Percentiles rank a stretch among this genome's conserved stretches.
Conservation (phyloP, 2,797 vertebrate species). For the Darevskia nairensis region DNA sequence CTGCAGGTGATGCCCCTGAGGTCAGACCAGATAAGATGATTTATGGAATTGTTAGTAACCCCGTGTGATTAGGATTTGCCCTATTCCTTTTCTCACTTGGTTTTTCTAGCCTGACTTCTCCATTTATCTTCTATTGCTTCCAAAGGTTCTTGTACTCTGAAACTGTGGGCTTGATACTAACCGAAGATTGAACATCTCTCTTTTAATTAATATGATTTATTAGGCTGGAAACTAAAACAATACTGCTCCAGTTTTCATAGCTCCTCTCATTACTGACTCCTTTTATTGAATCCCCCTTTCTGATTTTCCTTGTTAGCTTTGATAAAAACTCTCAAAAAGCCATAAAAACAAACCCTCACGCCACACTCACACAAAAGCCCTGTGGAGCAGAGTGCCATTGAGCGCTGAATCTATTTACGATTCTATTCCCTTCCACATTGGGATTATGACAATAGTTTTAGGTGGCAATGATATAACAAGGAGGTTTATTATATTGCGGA, state of each 20-base stretch:
- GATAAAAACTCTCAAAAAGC: conserved; percentile 5
- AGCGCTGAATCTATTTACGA: conserved; percentile 22
- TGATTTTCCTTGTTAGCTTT: conserved; percentile 46
- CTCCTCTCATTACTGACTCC: conserved; percentile 24
- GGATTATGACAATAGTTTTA: conserved; percentile 35
- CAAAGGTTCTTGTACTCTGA: conserved; percentile 22
- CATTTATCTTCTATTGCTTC: conserved; percentile 38
- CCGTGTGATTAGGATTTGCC: conserved; percentile 36
- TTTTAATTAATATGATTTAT: conserved; percentile 64
- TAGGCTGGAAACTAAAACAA: conserved; percentile 50
- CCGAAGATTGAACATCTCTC: conserved; percentile 35
- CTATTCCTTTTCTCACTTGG: conserved; percentile 13
- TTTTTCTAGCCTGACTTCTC: conserved; percentile 38
- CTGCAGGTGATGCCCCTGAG: conserved; percentile 46
- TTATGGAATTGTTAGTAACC: conserved; percentile 63
- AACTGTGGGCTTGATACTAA: conserved; percentile 39
- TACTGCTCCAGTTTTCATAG: conserved; percentile 37
- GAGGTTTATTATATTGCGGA: conserved; percentile 18
- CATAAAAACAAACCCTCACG: background rate
- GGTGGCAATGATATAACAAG: conserved; percentile 16
- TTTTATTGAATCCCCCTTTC: conserved; percentile 33
- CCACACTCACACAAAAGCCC: background rate
- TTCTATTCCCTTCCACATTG: conserved; percentile 4
- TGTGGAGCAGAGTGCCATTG: background rate
- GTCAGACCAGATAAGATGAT: conserved; percentile 55